Percentiles rank a stretch among this genome's conserved stretches.
Evolutionary conservation across 2,888 invertebrate genomes (phyloP).

Genomic region (Apodemia zela): DNA sequence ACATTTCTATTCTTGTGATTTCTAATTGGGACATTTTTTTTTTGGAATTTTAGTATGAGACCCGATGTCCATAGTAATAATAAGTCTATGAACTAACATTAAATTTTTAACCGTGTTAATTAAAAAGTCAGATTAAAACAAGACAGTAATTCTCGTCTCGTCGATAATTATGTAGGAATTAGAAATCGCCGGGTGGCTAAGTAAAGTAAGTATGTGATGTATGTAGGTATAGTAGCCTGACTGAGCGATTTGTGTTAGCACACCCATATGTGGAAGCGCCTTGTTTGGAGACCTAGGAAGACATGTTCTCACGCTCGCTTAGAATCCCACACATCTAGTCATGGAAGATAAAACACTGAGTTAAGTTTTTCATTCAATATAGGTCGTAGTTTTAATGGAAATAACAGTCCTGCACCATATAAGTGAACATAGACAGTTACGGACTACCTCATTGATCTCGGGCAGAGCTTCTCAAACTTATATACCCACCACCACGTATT

Average conservation of each 20-base stretch:
- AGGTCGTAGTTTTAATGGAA: slow-evolving; percentile 12
- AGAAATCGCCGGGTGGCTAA: slow-evolving; percentile 52
- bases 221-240: slow-evolving; percentile 29
- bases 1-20: too few species aligned
- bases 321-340: slow-evolving; percentile 37
- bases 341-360: slow-evolving; percentile 18
- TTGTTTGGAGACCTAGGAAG: slow-evolving; percentile 50
- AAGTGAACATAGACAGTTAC: background rate
- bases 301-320: slow-evolving; percentile 53
- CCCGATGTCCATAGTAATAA: too few species aligned
- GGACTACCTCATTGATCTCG: too few species aligned
- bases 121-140: too few species aligned
- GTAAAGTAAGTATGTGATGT: slow-evolving; percentile 41
- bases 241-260: slow-evolving; percentile 41
- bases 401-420: slow-evolving; percentile 13
- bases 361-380: slow-evolving; percentile 5
- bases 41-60: too few species aligned
- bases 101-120: too few species aligned
- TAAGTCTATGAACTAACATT: too few species aligned
- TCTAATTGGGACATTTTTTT: too few species aligned
- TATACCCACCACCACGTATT: too few species aligned
- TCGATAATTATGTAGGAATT: slow-evolving; percentile 21
- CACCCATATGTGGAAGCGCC: slow-evolving; percentile 50
- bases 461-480: too few species aligned
- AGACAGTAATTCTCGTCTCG: background rate